Evolutionary conservation across 2,797 vertebrate species (phyloP), one percentile per base, ranked within the genome.

Genomic region (Sebastes oblongus): DNA sequence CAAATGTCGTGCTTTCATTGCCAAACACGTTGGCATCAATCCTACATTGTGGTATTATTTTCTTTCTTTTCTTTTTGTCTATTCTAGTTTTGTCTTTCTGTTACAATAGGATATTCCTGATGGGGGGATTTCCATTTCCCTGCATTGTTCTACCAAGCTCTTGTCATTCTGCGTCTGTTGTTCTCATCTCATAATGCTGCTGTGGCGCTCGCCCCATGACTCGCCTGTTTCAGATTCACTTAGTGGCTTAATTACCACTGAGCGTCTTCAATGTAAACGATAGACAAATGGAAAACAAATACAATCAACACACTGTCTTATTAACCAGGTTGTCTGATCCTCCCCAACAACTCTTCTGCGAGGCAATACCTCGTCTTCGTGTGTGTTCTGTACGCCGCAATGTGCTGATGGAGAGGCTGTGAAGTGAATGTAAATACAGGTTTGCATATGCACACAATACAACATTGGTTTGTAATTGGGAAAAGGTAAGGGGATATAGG

Each of bases 201-300:
- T 64, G 87, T 82, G 79, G 82, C 81, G 86, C 90, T 92, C 86
- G 64, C 90, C 90, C 88, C 86, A 81, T 81, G 90, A 93, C 91
- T 94, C 87, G 83, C 88, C 92, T 79, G 84, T 90, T 90, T 94
- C 86, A 92, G 77, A 94, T 91, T 88, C 90, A 94, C 90, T 93
- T 93, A 91, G 88, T 86, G 85, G 87, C 91, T 94, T 94, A 94
- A 94, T 95, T 95, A 93, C 88, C 50, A 78, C 86, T 72, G 87
- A 91, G 86, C 84, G 22, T 91, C 91, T 92, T 91, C 83, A 92
- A 93, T 89, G 86, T 86, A 90, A 93, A 93, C 77, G 80, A 91
- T 81, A 93, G 85, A 94, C 88, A 93, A 93, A 93, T 92, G 91
- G 91, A 94, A 94, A 94, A 92, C 90, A 94, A 94, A 94, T 93